phyloP scores from a whole-genome alignment of 2,888 invertebrate species.

The Ornithoptera priamus region DNA sequence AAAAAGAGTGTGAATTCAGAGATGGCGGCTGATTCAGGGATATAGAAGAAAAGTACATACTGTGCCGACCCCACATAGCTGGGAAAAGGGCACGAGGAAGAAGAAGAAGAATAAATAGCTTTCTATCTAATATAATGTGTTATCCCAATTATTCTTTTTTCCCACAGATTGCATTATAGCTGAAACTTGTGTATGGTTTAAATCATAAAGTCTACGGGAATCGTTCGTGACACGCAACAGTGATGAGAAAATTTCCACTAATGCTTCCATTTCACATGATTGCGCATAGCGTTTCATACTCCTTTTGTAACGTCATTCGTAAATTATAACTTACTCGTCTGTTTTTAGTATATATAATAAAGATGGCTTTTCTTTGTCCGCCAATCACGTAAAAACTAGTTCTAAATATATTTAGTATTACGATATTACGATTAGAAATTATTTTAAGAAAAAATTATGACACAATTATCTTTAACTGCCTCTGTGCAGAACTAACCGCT shows the following conservation, averaged over 20 bases:
- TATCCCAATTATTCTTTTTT: no score
- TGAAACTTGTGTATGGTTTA: slow-evolving; percentile 59
- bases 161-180: slow-evolving; percentile 48
- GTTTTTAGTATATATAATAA: background rate
- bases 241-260: slow-evolving; percentile 54
- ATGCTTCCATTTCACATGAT: slow-evolving; percentile 61
- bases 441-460: background rate
- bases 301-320: slow-evolving; percentile 32
- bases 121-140: no score
- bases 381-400: background rate
- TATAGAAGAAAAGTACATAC: no score
- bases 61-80: no score
- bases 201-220: slow-evolving; percentile 56
- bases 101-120: background rate
- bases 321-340: background rate
- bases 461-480: background rate
- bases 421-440: background rate
- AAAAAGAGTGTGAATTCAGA: no score
- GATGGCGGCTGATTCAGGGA: no score
- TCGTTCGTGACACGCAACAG: slow-evolving; percentile 65
- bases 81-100: no score
- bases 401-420: background rate
- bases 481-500: no score
- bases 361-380: no score
- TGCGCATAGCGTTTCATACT: slow-evolving; percentile 63